phyloP scores from a whole-genome alignment of 1,140 invertebrate genomes.

The Amyelois transitella region DNA sequence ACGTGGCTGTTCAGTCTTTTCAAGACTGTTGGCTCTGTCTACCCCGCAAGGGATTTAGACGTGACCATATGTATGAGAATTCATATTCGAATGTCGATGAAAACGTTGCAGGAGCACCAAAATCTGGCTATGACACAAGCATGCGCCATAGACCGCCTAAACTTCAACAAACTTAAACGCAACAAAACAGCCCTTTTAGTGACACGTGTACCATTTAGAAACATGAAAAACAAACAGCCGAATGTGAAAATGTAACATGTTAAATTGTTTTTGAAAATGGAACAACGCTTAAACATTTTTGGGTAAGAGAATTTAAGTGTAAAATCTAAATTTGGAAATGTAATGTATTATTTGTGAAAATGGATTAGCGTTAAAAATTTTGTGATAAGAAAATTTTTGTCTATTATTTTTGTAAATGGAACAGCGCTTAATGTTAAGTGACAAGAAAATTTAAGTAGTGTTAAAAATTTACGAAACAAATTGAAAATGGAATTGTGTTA shows the following conservation, averaged over 20 bases:
- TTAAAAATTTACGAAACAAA: not conserved
- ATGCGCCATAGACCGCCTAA: slow-evolving; percentile 28
- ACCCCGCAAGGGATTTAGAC: too few relatives aligned
- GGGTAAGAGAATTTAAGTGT: not conserved
- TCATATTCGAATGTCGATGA: slow-evolving; percentile 47
- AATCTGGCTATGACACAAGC: slow-evolving; percentile 34
- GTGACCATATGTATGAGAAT: not conserved
- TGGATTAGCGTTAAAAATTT: too few relatives aligned
- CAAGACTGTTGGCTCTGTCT: too few relatives aligned
- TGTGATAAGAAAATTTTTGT: too few relatives aligned
- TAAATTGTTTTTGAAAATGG: not conserved
- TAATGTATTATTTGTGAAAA: too few relatives aligned
- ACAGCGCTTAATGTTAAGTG: not conserved
- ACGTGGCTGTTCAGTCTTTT: too few relatives aligned
- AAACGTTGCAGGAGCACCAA: slow-evolving; percentile 38
- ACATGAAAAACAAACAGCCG: slow-evolving; percentile 1
- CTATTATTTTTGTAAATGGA: not conserved
- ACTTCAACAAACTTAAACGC: slow-evolving; percentile 5
- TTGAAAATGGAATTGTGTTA: not conserved
- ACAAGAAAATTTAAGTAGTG: not conserved
- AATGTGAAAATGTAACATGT: not conserved
- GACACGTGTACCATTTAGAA: not conserved
- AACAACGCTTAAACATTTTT: not conserved
- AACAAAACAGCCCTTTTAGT: not conserved
- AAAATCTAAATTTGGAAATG: too few relatives aligned